Evolutionary conservation across 2,888 invertebrate genomes (phyloP), one percentile per base, ranked within the genome.

Genomic region (Trachelus tabidus): DNA sequence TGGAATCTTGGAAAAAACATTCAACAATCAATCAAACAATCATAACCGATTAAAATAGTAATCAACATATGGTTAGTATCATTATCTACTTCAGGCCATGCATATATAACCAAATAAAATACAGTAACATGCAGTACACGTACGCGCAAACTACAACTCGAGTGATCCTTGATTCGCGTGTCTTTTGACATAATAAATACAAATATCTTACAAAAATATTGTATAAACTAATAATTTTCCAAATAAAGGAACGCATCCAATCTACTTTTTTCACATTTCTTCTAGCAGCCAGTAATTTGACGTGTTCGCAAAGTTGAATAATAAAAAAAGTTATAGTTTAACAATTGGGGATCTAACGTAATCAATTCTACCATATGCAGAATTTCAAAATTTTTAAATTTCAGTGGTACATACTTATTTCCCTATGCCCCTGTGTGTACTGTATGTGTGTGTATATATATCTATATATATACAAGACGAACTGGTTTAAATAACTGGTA

Each of bases 1-100:
- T 81, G 90, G 87, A 84, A 88, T 89, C 91, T 91, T 91, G 85
- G 84, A 89, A 90, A 83, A 88, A 87, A 77, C 56, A 56, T 56
- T 15, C 56, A 56, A 56, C 56, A 56, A 23, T 56, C 23, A 56
- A 23, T 56, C 56, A 56, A 86, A 86, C 82, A 79, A 79, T 73
- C 71, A 71, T 71, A 31, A 34, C 71, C 71, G 71, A 33, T 71
- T 33, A 71, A 71, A 71, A 71, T 34, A 34, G 34, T 33, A 12
- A 71, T 31, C 71, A 71, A 15, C 15, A 31, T 31, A 71, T 33
- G 23, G 71, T 71, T 71, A 71, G 71, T 31, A 71, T 71, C 31
- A 33, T 71, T 71, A 31, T 71, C 71, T 71, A 71, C 71, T 71
- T 71, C 71, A 34, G 23, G 23, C 56, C 83, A 83, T 83, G 83